Base-by-base conservation (phyloP, 2,113 vertebrate species). In the Brachyhypopomus gauderio region DNA sequence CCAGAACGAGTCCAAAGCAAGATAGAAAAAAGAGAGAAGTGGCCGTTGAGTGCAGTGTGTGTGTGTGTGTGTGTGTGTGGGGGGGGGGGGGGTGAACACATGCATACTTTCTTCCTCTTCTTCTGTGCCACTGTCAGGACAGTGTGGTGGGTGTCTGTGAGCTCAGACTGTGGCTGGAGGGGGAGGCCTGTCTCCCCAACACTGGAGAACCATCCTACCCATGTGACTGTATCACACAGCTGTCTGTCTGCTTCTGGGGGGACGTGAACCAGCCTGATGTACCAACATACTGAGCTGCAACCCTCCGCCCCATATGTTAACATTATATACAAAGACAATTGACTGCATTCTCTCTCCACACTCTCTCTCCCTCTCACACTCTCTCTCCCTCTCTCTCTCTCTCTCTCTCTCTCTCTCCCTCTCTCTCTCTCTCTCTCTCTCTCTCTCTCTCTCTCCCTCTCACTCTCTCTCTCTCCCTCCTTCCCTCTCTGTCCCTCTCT, bases 351-450 rank as follows among this genome's bases (percentile, higher is more conserved):
- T 20, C n/a, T 30, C 30, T 30, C 22, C 38, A 52, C 70, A 22
- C 30, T 30, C 30, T 30, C 30, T 30, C 30, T 30, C 4, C 30
- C 9, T 60, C 17, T 20, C n/a, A 23, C 41, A 22, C 22, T 22
- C 38, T 72, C 70, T 45, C 48, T 72, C 48, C 20, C 71, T 72
- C 41, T 48, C 25, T 30, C 34, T 72, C 70, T 8, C 63, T 83
- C 48, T 19, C 64, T 83, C 77, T 30, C 30, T 30, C 30, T 30
- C 30, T 30, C 30, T 30, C 30, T 30, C 4, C 30, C 9, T 60
- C 17, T 20, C n/a, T 48, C 41, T 45, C 22, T 22, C 38, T 72
- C 70, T 45, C 48, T 72, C 48, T 36, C 71, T 72, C 41, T 48
- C 25, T 30, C 34, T 72, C 70, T 8, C 63, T 83, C 48, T 19